These are phyloP conservation scores for Diabrotica undecimpunctata DNA, from an alignment of 1,140 invertebrate genomes.

Conservation along the genomic window DNA sequence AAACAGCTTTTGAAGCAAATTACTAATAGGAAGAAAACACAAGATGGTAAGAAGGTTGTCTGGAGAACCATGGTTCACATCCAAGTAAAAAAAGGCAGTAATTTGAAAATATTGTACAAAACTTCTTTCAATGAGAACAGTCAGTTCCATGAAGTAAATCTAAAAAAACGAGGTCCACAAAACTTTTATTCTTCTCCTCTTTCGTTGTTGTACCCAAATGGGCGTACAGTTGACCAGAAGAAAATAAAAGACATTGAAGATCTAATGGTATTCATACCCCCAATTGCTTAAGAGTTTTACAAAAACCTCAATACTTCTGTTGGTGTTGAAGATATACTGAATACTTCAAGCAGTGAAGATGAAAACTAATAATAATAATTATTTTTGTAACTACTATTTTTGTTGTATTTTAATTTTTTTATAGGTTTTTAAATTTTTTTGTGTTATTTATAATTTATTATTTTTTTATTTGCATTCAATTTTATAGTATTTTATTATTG, in stretches of 20 bases:
- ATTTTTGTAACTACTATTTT: too few relatives aligned
- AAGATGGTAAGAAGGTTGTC: neutral
- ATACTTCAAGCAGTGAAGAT: too few relatives aligned
- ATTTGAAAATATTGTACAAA: neutral
- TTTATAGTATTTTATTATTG: too few relatives aligned
- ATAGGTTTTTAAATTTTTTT: too few relatives aligned
- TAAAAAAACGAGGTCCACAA: neutral
- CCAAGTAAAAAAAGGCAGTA: too few relatives aligned
- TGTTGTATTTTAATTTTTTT: too few relatives aligned
- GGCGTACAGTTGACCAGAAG: neutral
- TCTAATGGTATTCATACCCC: neutral
- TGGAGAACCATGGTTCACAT: neutral
- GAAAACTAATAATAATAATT: too few relatives aligned
- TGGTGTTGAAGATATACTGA: too few relatives aligned
- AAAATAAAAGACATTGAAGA: neutral
- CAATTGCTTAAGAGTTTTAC: neutral
- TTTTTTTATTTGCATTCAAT: too few relatives aligned
- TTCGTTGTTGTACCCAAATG: neutral
- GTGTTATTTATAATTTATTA: too few relatives aligned
- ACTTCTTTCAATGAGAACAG: neutral
- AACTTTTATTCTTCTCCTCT: neutral
- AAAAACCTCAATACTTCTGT: neutral
- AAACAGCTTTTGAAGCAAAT: neutral
- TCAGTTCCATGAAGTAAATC: neutral
- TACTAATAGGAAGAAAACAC: neutral